These are phyloP conservation scores for Lasioglossum villosulum DNA, from an alignment of 2,888 invertebrate genomes.

Conservation along the genomic window DNA sequence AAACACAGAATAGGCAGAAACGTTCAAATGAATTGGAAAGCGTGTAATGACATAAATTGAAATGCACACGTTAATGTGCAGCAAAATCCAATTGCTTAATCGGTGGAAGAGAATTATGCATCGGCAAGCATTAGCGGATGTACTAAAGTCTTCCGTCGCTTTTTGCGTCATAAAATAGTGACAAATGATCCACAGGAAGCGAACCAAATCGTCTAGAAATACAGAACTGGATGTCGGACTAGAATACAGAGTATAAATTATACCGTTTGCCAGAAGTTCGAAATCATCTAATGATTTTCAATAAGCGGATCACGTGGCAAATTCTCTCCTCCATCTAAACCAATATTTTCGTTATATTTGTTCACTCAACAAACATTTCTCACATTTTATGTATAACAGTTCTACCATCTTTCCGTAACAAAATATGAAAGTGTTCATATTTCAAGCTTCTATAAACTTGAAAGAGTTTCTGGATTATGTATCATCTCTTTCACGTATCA, in stretches of 20 bases:
- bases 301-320: no score
- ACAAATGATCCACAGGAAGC: neutral
- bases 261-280: neutral
- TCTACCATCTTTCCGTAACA: neutral
- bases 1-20: neutral
- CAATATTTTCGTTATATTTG: no score
- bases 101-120: slow-evolving; percentile 4
- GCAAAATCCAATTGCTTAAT: neutral
- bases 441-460: neutral
- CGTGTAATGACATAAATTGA: neutral
- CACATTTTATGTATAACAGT: neutral
- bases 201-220: neutral
- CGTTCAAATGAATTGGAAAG: neutral
- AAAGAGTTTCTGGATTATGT: neutral
- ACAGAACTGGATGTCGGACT: neutral
- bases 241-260: neutral
- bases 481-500: neutral
- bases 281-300: neutral
- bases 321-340: neutral
- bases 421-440: neutral
- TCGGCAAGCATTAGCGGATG: neutral
- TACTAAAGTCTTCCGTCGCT: neutral
- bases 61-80: neutral
- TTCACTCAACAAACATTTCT: no score
- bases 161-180: neutral